Evolutionary conservation across 1,140 invertebrate genomes (phyloP).

Genomic region (Parapsyche elsis): DNA sequence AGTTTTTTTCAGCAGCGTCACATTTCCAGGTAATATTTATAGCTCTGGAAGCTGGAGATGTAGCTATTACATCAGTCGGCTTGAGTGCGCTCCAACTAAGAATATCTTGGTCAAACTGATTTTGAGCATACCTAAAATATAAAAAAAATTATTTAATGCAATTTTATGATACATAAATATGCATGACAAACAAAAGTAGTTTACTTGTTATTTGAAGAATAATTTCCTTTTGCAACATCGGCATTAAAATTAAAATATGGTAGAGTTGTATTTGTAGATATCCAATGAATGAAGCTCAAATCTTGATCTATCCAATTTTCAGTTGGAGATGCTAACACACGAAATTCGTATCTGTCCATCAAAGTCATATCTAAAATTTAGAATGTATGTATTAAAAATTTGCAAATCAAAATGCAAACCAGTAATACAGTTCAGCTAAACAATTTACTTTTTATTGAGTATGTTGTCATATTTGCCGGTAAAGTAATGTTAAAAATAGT

Average conservation of each 20-base stretch:
- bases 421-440: neutral
- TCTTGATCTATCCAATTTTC: conserved; percentile 61
- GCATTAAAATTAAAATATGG: neutral
- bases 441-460: conserved; percentile 56
- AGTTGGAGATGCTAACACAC: conserved; percentile 60
- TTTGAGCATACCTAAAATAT: neutral
- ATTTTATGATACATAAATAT: neutral
- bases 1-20: conserved; percentile 41
- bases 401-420: neutral
- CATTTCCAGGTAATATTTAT: conserved; percentile 51
- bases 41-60: conserved; percentile 33
- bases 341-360: conserved; percentile 56
- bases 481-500: conserved; percentile 58
- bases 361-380: conserved; percentile 44
- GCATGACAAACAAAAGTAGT: neutral
- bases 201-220: neutral
- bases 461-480: conserved; percentile 55
- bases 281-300: conserved; percentile 62
- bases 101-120: neutral
- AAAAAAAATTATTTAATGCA: neutral
- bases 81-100: neutral
- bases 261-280: conserved; percentile 51
- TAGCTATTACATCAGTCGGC: conserved; percentile 22
- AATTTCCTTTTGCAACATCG: neutral
- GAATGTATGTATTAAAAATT: neutral